A percentile compares a stretch with the other conserved stretches of the same genome.
phyloP scores from a whole-genome alignment of 2,797 vertebrate genomes.

The Aulostomus chinensis region DNA sequence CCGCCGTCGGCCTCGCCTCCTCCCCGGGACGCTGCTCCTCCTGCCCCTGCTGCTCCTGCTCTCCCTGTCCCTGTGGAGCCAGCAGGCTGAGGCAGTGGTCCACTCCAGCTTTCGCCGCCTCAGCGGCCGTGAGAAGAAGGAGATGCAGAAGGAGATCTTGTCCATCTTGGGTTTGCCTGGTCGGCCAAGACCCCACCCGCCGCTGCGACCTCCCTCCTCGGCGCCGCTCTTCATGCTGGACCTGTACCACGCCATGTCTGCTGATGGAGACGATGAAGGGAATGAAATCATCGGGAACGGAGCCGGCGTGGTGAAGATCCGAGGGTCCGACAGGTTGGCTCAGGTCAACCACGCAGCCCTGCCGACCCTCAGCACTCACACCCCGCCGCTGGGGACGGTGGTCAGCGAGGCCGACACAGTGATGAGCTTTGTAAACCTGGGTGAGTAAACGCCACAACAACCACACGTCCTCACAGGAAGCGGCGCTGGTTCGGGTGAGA shows the following conservation, averaged over 20 bases:
- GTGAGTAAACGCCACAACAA: constrained; percentile 88
- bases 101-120: constrained; percentile 85
- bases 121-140: constrained; percentile 88
- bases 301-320: constrained; percentile 35
- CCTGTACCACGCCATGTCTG: constrained; percentile 90
- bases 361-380: constrained; percentile 85
- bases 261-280: constrained; percentile 76
- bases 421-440: constrained; percentile 96
- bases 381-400: constrained; percentile 80
- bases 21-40: constrained; percentile 52
- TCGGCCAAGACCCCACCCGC: constrained; percentile 83
- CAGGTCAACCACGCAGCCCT: constrained; percentile 76
- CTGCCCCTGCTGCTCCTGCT: constrained; percentile 68
- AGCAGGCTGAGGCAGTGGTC: constrained; percentile 77
- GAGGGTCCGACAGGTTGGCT: constrained; percentile 33
- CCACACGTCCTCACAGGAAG: not conserved
- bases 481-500: too few relatives aligned
- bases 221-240: constrained; percentile 96
- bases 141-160: constrained; percentile 94
- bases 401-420: constrained; percentile 91
- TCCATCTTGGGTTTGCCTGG: constrained; percentile 89
- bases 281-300: constrained; percentile 61
- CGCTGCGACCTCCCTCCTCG: constrained; percentile 81
- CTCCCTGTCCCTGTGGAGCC: constrained; percentile 73
- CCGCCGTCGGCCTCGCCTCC: constrained; percentile 17